Evolutionary conservation across 2,797 vertebrate species (phyloP).

Genomic region (Australoheros facetus): DNA sequence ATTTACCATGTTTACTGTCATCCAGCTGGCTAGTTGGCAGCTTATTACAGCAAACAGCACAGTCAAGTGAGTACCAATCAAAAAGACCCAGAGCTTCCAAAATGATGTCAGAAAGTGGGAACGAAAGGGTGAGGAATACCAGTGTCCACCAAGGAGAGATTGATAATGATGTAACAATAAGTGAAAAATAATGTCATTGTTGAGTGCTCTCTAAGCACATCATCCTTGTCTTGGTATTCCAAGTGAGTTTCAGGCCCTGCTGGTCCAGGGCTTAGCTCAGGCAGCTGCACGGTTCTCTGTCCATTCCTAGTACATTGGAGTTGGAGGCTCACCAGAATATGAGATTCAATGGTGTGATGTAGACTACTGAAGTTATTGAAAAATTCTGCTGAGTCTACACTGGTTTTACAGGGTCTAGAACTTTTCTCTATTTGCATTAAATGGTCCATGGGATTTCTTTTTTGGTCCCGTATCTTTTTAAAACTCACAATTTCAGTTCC

Average conservation of each 20-base stretch:
- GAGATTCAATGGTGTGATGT: constrained; percentile 44
- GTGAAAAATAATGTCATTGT: constrained; percentile 32
- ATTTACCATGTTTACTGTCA: constrained; percentile 44
- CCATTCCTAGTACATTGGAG: constrained; percentile 54
- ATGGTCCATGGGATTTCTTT: constrained; percentile 51
- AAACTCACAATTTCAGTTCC: constrained; percentile 41
- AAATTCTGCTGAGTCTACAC: constrained; percentile 40
- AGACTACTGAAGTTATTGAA: constrained; percentile 45
- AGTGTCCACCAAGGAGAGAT: constrained; percentile 63
- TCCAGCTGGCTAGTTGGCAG: constrained; percentile 61
- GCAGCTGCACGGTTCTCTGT: constrained; percentile 72
- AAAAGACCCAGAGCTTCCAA: constrained; percentile 81
- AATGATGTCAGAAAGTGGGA: constrained; percentile 75
- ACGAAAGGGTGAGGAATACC: constrained; percentile 42
- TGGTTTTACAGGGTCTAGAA: constrained; percentile 72
- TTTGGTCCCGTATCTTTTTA: constrained; percentile 43
- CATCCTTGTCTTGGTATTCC: constrained; percentile 45
- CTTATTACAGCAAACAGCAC: constrained; percentile 59
- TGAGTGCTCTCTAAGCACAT: constrained; percentile 50
- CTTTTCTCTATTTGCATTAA: constrained; percentile 63
- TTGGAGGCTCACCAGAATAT: constrained; percentile 51
- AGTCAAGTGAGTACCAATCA: constrained; percentile 66
- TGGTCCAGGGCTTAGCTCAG: constrained; percentile 76
- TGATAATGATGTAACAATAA: constrained; percentile 4
- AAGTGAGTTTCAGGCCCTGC: constrained; percentile 71